These are phyloP conservation scores for Microctenopoma lineatum DNA, from an alignment of 2,797 vertebrate species.

Conservation along the genomic window DNA sequence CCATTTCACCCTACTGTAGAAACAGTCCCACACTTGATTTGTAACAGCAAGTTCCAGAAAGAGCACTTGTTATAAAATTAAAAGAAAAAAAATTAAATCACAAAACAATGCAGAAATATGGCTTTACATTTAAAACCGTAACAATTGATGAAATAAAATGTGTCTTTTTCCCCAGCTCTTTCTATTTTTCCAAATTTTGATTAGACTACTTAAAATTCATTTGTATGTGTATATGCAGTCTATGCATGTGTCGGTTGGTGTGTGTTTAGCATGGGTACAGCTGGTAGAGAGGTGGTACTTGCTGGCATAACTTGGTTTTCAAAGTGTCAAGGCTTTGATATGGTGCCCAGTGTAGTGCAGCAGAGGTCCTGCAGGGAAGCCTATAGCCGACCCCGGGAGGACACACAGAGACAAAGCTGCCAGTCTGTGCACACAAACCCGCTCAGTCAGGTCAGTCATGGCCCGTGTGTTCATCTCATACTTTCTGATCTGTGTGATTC, in stretches of 20 bases:
- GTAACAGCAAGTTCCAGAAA: constrained; percentile 87
- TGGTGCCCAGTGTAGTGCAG: constrained; percentile 75
- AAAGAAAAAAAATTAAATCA: constrained; percentile 9
- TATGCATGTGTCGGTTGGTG: constrained; percentile 52
- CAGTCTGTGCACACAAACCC: constrained; percentile 72
- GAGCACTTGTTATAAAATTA: constrained; percentile 83
- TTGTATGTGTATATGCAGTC: constrained; percentile 55
- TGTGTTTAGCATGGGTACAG: constrained; percentile 68
- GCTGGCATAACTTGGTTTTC: constrained; percentile 80
- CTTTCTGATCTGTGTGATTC: constrained; percentile 60
- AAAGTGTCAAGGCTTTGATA: constrained; percentile 76
- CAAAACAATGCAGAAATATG: constrained; percentile 80
- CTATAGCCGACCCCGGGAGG: constrained; percentile 54
- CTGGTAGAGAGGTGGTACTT: constrained; percentile 80
- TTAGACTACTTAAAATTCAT: constrained; percentile 57
- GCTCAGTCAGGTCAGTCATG: constrained; percentile 67
- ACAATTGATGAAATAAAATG: constrained; percentile 73
- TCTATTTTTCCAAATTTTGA: constrained; percentile 56
- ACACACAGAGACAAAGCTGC: constrained; percentile 72
- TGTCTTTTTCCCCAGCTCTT: constrained; percentile 41
- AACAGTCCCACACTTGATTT: constrained; percentile 79
- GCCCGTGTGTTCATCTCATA: constrained; percentile 62
- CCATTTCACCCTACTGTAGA: constrained; percentile 45
- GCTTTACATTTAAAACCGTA: constrained; percentile 84
- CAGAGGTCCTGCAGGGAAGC: constrained; percentile 70